These are phyloP conservation scores for Abramis brama DNA, from an alignment of 2,113 vertebrate genomes.

Conservation along the genomic window DNA sequence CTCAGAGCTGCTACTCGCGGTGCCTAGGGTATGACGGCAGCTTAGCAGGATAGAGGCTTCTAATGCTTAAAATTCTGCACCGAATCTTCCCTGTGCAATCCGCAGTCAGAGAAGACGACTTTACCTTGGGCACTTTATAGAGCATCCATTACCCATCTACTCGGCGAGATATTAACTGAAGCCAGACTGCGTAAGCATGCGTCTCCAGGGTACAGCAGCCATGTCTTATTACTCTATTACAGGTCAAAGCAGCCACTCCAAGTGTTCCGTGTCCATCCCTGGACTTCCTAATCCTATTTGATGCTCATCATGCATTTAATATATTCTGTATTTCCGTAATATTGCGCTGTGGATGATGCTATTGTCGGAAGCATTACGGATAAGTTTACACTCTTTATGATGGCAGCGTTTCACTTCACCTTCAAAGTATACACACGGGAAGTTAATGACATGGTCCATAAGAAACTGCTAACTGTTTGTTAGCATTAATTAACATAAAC, in stretches of 20 bases:
- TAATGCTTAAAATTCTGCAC: conserved; percentile 47
- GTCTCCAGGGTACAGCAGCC: conserved; percentile 35
- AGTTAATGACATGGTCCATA: background rate
- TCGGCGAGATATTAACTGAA: conserved; percentile 53
- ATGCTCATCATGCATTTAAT: conserved; percentile 16
- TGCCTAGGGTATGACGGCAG: background rate
- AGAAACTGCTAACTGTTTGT: no score
- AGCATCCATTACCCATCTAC: conserved; percentile 50
- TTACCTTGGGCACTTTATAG: conserved; percentile 45
- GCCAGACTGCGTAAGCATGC: conserved; percentile 40
- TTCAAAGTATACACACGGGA: background rate
- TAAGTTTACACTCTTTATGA: background rate
- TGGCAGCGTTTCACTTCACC: background rate
- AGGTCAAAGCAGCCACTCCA: background rate
- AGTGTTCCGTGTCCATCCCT: background rate
- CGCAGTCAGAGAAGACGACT: conserved; percentile 45
- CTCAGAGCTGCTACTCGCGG: conserved; percentile 22
- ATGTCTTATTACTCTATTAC: conserved; percentile 49
- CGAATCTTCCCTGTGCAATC: conserved; percentile 23
- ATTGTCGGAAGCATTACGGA: conserved; percentile 1
- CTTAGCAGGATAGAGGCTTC: conserved; percentile 40
- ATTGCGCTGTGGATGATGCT: background rate
- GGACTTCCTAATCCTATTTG: conserved; percentile 11
- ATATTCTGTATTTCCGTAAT: background rate
- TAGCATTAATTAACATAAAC: no score